Percentiles rank a stretch among this genome's conserved stretches.
phyloP scores from a whole-genome alignment of 2,113 vertebrate species.

The Corythoichthys intestinalis region DNA sequence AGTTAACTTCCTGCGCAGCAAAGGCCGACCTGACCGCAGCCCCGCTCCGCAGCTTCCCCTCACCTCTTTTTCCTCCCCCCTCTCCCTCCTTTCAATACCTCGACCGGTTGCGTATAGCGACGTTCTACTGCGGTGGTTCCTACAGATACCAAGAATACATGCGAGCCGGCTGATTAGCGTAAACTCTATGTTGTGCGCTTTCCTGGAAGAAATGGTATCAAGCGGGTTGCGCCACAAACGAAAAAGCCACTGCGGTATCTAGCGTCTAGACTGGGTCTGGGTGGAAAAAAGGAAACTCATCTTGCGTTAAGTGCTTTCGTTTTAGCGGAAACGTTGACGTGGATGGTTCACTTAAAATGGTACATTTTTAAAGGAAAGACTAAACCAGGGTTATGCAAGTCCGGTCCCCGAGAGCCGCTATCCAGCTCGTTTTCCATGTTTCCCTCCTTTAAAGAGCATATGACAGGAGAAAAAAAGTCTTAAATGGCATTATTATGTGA shows the following conservation, averaged over 20 bases:
- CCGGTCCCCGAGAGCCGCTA: too few species aligned
- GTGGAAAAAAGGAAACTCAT: constrained; percentile 47
- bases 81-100: constrained; percentile 47
- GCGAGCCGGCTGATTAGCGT: constrained; percentile 40
- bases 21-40: constrained; percentile 43
- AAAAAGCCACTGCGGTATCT: constrained; percentile 46
- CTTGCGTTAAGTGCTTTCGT: neutral
- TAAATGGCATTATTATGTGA: too few species aligned
- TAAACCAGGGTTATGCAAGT: neutral
- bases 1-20: constrained; percentile 20
- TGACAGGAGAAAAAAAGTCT: too few species aligned
- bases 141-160: constrained; percentile 24
- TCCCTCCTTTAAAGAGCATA: too few species aligned
- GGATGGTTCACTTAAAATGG: neutral
- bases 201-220: constrained; percentile 46
- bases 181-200: constrained; percentile 38
- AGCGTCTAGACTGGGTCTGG: constrained; percentile 54
- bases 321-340: neutral
- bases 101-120: constrained; percentile 50
- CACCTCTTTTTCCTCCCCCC: constrained; percentile 6
- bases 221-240: constrained; percentile 32
- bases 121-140: constrained; percentile 44
- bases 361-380: neutral
- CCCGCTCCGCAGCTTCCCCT: constrained; percentile 38
- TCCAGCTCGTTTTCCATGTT: too few species aligned